Evolutionary conservation across 92 coral and sea anemone species (phyloP).

Genomic region (Actinernus sp.): DNA sequence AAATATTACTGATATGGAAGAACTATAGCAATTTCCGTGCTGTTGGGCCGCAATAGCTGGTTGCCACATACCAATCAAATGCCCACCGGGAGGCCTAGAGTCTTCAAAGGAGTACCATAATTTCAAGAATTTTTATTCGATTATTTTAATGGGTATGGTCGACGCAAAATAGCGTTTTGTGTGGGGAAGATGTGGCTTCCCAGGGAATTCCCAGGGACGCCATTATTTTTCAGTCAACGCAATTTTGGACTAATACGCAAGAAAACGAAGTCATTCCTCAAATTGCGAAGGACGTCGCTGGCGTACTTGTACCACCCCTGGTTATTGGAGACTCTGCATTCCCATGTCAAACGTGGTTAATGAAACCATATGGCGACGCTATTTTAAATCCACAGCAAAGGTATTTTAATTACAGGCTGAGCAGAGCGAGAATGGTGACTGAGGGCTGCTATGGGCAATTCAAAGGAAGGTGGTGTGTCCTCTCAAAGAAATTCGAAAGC

Average conservation of each 20-base stretch:
- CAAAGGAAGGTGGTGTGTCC: conserved; percentile 11
- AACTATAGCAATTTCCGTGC: conserved; percentile 14
- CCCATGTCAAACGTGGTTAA: conserved; percentile 1
- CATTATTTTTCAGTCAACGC: conserved; percentile 23
- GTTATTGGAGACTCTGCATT: conserved; percentile 8
- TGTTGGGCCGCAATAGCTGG: conserved; percentile 22
- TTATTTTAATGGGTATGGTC: conserved; percentile 1
- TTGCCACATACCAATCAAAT: conserved; percentile 4
- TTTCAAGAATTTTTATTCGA: not conserved
- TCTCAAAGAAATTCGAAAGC: not conserved
- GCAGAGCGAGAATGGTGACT: conserved; percentile 10
- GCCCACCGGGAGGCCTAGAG: conserved; percentile 1
- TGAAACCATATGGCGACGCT: conserved; percentile 3
- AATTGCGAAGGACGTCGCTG: not conserved
- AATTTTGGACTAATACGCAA: not conserved
- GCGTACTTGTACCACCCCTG: conserved; percentile 15
- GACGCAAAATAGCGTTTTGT: conserved; percentile 7
- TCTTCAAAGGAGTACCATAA: conserved; percentile 5
- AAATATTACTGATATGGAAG: conserved; percentile 2
- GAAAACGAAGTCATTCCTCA: not conserved
- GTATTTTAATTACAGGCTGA: conserved; percentile 8
- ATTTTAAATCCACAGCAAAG: not conserved
- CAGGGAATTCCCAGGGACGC: conserved; percentile 9
- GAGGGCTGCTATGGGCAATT: conserved; percentile 10
- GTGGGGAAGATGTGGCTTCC: conserved; percentile 3